Conservation (phyloP, 2,113 vertebrate species). For the rat (Rattus norvegicus) region DNA sequence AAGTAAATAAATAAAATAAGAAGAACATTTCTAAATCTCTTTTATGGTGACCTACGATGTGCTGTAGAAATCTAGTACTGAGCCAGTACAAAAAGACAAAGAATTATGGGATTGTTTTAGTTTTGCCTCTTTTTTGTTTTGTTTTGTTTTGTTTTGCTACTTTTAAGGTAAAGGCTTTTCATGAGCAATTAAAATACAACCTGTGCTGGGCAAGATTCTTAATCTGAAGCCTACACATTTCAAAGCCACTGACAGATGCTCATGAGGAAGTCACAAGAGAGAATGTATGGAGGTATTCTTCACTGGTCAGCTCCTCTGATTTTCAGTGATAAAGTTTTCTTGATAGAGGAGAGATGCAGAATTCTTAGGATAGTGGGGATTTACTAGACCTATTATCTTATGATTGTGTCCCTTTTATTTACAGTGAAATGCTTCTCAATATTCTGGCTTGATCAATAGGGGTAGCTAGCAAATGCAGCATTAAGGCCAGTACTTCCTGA, state of each 20-base stretch:
- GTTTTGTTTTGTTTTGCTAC: background rate
- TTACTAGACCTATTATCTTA: background rate
- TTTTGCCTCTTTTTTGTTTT: background rate
- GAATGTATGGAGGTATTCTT: background rate
- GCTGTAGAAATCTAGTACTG: background rate
- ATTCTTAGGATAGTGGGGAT: background rate
- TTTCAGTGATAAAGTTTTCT: background rate
- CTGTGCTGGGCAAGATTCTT: background rate
- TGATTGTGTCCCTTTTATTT: background rate
- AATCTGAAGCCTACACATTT: background rate
- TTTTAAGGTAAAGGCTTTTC: constrained; percentile 18
- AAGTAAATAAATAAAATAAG: background rate
- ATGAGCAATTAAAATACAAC: background rate
- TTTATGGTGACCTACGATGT: background rate
- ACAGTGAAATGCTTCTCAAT: constrained; percentile 40
- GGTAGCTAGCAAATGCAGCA: background rate
- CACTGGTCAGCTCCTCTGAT: background rate
- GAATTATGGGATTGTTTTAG: background rate
- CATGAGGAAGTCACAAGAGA: background rate
- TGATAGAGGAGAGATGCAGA: background rate
- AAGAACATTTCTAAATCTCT: background rate
- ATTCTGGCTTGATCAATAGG: background rate
- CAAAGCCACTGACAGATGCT: background rate
- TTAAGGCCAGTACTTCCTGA: background rate
- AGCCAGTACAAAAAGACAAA: background rate